phyloP scores from a whole-genome alignment of 2,113 vertebrate species.

The Pandion haliaetus region DNA sequence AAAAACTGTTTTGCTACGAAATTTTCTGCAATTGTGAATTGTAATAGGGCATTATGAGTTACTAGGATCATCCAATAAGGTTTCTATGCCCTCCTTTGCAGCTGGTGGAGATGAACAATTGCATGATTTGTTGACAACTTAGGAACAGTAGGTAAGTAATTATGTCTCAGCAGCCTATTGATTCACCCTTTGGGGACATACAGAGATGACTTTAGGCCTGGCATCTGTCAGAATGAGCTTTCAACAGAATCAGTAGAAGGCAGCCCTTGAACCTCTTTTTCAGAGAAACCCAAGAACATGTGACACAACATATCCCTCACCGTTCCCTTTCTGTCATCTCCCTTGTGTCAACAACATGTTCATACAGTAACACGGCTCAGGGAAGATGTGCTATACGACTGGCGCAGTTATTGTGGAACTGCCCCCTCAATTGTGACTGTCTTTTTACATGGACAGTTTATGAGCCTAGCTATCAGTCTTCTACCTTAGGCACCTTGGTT shows the following conservation, averaged over 20 bases:
- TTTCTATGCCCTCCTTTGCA: neutral
- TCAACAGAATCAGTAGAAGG: neutral
- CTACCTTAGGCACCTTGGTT: neutral
- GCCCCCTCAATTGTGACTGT: neutral
- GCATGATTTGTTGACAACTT: neutral
- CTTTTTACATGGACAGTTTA: neutral
- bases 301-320: neutral
- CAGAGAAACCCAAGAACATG: neutral
- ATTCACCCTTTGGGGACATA: neutral
- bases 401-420: neutral
- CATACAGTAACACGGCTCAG: neutral
- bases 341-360: neutral
- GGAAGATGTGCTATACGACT: neutral
- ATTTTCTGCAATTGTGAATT: neutral
- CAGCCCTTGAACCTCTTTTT: fast-evolving
- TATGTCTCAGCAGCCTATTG: neutral
- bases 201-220: neutral
- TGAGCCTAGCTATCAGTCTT: neutral
- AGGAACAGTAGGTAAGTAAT: slow-evolving; percentile 9
- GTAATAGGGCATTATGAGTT: neutral
- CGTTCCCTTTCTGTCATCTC: neutral
- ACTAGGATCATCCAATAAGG: neutral
- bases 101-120: neutral
- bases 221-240: neutral
- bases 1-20: neutral